Conservation (phyloP, 2,888 invertebrate species). For the Drosophila infuscata region DNA sequence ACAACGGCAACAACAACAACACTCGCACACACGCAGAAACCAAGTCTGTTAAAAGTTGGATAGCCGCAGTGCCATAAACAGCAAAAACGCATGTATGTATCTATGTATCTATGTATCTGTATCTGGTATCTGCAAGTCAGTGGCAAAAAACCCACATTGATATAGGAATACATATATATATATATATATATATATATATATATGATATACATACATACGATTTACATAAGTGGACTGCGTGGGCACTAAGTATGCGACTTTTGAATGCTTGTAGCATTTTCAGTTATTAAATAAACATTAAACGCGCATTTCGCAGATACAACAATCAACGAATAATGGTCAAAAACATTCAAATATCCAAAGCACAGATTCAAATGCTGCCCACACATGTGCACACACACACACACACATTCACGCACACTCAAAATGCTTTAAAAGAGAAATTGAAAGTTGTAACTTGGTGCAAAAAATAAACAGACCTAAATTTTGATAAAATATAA, state of each 20-base stretch:
- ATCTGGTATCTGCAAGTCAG: slow-evolving; percentile 38
- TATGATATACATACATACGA: background rate
- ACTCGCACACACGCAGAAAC: slow-evolving; percentile 19
- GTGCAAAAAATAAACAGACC: slow-evolving; percentile 6
- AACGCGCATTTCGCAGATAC: slow-evolving; percentile 44
- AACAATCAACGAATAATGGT: slow-evolving; percentile 20
- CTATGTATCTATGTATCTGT: slow-evolving; percentile 32
- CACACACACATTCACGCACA: slow-evolving; percentile 34
- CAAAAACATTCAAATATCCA: slow-evolving; percentile 24
- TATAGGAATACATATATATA: slow-evolving; percentile 12
- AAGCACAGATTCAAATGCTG: slow-evolving; percentile 45
- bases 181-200: slow-evolving; percentile 9
- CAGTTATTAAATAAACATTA: slow-evolving; percentile 70
- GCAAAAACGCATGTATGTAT: slow-evolving; percentile 48
- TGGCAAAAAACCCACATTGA: slow-evolving; percentile 38
- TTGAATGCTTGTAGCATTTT: slow-evolving; percentile 40
- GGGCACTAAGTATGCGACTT: slow-evolving; percentile 74
- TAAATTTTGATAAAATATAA: slow-evolving; percentile 25
- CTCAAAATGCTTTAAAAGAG: slow-evolving; percentile 39
- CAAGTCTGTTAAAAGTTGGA: slow-evolving; percentile 57
- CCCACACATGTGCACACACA: slow-evolving; percentile 51
- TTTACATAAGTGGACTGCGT: slow-evolving; percentile 50
- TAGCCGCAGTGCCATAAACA: slow-evolving; percentile 60
- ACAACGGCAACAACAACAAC: background rate
- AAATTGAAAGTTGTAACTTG: slow-evolving; percentile 63